phyloP scores from a whole-genome alignment of 2,113 vertebrate species.

The Laticauda colubrina region DNA sequence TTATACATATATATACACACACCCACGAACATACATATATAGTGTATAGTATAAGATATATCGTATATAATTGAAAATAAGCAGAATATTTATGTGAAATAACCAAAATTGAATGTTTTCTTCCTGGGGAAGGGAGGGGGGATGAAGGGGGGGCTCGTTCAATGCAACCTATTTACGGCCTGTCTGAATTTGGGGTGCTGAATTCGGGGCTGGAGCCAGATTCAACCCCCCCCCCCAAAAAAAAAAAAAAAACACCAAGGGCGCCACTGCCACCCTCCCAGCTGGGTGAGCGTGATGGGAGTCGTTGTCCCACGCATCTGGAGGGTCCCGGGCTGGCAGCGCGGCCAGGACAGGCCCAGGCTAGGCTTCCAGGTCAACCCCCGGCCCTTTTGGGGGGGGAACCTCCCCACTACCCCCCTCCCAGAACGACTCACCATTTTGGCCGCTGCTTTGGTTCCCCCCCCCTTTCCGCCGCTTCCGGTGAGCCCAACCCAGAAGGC shows the following conservation, averaged over 20 bases:
- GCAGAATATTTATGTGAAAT: background rate
- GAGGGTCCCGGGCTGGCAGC: background rate
- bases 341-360: background rate
- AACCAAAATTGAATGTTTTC: background rate
- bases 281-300: background rate
- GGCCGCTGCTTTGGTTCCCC: background rate
- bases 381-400: background rate
- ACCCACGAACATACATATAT: too few species aligned
- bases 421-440: constrained; percentile 16
- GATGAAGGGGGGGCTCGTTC: background rate
- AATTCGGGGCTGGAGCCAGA: background rate
- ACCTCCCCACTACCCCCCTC: background rate
- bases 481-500: background rate
- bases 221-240: background rate
- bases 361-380: background rate
- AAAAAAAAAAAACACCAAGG: background rate
- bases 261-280: background rate
- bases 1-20: too few species aligned
- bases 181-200: background rate
- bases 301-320: background rate
- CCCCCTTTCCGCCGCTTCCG: background rate
- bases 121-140: background rate
- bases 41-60: too few species aligned
- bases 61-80: too few species aligned
- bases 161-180: background rate